Base-by-base conservation (phyloP, 92 coral and sea anemone genomes). In the Parazoanthus swiftii region DNA sequence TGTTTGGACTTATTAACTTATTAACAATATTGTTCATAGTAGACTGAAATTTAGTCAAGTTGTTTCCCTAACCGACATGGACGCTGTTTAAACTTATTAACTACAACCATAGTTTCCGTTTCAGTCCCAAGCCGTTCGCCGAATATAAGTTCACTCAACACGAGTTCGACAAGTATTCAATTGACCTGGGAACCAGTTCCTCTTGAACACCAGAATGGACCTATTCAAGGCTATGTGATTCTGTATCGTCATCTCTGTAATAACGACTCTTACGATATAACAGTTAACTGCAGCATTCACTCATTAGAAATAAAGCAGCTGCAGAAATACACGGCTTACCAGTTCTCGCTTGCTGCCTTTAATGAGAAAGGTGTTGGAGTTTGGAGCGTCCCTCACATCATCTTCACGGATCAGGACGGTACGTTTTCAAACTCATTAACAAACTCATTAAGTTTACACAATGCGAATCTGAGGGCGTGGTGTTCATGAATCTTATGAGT, bases 121-220 rank as follows among this genome's bases (percentile, higher is more conserved):
- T 18, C 56, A 93, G 93, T 85, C 42, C 92, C 94, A 20, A 83
- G 42, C 76, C 89, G 37, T 25, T 82, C 96, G 7, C 94, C 94
- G 7, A 83, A 58, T 2, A 78, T 81, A 35, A 86, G 79, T 20
- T 74, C 81, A 48, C 89, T 85, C 91, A 95, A 94, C 89, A 90
- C 92, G 11, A 94, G 92, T 63, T 92, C 98, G 73, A 96, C 95
- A 2, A 91, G 94, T 23, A 83, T 95, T 37, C 44, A 50, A 3
- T 51, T 96, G 26, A 81, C 68, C 9, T 96, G 98, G 98, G 36
- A 65, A 8, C 88, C 86, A 29, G 77, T 96, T n/a, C 93, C 95
- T 36, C 43, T 42, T 0, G 72, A 85, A 1, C 78, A 82, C 18
- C 77, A 56, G 25, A 67, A 66, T 84, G 98, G 96, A 70, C 65